phyloP scores from a whole-genome alignment of 2,888 invertebrate genomes.

The Lepidochitona cinerea region DNA sequence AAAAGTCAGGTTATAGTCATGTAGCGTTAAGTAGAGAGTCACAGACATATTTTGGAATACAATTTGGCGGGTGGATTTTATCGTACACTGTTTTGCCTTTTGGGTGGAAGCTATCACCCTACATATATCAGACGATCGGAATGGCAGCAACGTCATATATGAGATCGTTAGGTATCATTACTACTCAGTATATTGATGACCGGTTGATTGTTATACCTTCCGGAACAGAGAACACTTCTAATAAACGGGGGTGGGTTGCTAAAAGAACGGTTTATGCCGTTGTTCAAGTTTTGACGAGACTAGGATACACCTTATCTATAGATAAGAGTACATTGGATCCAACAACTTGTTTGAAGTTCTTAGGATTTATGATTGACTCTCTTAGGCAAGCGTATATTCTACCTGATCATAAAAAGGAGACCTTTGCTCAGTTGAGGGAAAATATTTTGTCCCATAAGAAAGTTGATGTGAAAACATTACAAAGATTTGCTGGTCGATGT shows the following conservation, averaged over 20 bases:
- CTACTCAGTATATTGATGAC: slow-evolving; percentile 23
- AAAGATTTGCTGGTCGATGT: neutral
- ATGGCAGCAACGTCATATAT: slow-evolving; percentile 11
- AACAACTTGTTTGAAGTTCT: neutral
- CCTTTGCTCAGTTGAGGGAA: slow-evolving; percentile 8
- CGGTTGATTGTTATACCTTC: slow-evolving; percentile 3
- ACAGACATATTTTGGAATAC: slow-evolving; percentile 20
- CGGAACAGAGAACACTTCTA: neutral
- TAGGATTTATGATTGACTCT: slow-evolving; percentile 16
- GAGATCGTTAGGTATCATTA: slow-evolving; percentile 10
- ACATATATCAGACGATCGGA: slow-evolving; percentile 17
- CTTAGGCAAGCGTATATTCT: neutral
- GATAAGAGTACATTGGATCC: slow-evolving; percentile 9
- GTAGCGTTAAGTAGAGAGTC: slow-evolving; percentile 1
- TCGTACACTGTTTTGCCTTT: slow-evolving; percentile 41
- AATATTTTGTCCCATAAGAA: neutral
- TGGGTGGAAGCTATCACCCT: slow-evolving; percentile 22
- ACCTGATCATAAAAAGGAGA: neutral
- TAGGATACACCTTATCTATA: slow-evolving; percentile 15
- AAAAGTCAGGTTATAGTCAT: slow-evolving; percentile 29
- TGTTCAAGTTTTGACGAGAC: slow-evolving; percentile 3
- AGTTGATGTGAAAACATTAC: slow-evolving; percentile 3
- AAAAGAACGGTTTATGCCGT: neutral
- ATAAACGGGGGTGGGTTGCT: neutral
- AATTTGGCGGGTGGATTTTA: slow-evolving; percentile 17